Conservation (phyloP, 2,113 vertebrate species). For the Polypterus senegalus region DNA sequence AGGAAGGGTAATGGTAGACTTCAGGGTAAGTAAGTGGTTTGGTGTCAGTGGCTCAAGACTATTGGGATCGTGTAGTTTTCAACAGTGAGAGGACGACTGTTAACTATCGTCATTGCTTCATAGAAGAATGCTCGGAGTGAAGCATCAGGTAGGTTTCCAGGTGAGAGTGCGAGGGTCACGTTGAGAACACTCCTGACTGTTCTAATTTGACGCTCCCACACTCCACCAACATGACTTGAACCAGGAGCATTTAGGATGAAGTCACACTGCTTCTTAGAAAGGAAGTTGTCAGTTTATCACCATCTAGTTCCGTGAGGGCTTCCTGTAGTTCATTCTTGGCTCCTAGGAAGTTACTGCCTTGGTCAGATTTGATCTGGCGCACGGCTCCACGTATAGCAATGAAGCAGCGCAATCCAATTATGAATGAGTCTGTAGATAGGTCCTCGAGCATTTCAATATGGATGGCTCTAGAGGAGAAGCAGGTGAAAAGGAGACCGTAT, state of each 20-base stretch:
- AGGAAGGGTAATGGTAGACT: constrained; percentile 3
- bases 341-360: constrained; percentile 5
- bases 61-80: too few relatives aligned
- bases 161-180: too few relatives aligned
- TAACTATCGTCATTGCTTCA: too few relatives aligned
- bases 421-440: constrained; percentile 3
- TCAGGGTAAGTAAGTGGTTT: constrained; percentile 9
- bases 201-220: too few relatives aligned
- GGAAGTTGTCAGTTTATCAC: background rate
- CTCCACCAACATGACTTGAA: too few relatives aligned
- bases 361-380: constrained; percentile 1
- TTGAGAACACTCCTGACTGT: too few relatives aligned
- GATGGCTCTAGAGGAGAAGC: constrained; percentile 7
- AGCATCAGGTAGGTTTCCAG: too few relatives aligned
- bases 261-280: constrained; percentile 2
- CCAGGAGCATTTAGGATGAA: constrained; percentile 1
- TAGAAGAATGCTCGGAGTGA: too few relatives aligned
- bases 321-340: constrained; percentile 4
- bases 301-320: constrained; percentile 1
- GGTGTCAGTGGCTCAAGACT: constrained; percentile 5
- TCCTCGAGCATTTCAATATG: constrained; percentile 16
- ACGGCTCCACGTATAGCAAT: constrained; percentile 5
- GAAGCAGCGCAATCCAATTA: constrained; percentile 11
- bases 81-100: too few relatives aligned
- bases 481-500: constrained; percentile 13